Conservation (phyloP, 2,113 vertebrate genomes). For the Alectura lathami region DNA sequence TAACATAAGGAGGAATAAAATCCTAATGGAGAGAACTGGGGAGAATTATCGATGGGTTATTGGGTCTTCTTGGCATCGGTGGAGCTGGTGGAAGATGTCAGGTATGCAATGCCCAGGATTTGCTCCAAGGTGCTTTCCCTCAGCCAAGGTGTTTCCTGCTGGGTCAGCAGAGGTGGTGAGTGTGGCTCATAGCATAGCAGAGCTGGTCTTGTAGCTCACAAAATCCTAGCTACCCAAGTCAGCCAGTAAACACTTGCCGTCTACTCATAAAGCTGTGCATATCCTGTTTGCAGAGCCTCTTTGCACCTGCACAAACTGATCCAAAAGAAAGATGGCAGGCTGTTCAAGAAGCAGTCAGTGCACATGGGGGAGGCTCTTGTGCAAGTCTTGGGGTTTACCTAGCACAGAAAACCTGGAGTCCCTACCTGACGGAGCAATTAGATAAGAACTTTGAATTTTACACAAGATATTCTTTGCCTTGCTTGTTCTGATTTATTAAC, state of each 20-base stretch:
- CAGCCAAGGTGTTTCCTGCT: rapidly evolving
- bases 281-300: neutral
- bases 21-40: neutral
- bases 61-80: neutral
- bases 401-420: neutral
- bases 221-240: neutral
- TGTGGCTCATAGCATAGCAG: too few relatives aligned
- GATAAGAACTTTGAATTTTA: slow-evolving; percentile 13
- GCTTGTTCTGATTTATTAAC: slow-evolving; percentile 69
- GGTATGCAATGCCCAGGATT: neutral
- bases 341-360: neutral
- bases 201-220: neutral
- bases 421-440: neutral
- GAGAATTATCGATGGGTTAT: neutral
- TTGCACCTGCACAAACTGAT: neutral
- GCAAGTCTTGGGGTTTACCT: neutral
- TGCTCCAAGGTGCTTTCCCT: neutral
- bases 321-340: neutral
- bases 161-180: neutral
- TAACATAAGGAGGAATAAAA: neutral
- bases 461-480: neutral
- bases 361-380: neutral
- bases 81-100: neutral
- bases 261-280: neutral
- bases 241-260: neutral